Base-by-base conservation (phyloP, 1,140 invertebrate genomes). In the Danaus melanippus region DNA sequence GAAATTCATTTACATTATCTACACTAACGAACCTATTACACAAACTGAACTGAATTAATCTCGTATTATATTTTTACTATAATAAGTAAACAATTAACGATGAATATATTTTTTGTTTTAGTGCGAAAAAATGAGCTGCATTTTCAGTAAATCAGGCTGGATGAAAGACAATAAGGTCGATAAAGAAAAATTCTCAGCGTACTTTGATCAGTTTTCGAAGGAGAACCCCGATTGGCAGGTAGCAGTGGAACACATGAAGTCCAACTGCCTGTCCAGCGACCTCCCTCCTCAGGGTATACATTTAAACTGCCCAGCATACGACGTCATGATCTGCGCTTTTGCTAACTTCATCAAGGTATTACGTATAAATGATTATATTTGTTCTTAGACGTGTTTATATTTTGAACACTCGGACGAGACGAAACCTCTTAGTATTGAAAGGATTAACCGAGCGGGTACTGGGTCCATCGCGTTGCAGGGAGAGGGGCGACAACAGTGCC, bases 241-340 rank as follows among this genome's bases (percentile, higher is more conserved):
- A 6, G 74, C 73, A 0, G 62, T 83, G 0, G 50, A 69, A 32
- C 39, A 66, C 9, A 46, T 66, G 15, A 79, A 79, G 58, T 41
- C 59, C 1, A 44, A 41, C 3, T 83, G 79, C 21, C 43, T 80
- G 10, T 48, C 41, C 0, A 12, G 8, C 0, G 60, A 69, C 10
- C 42, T 83, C 12, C 69, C 58, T 1, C 51, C 74, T 0, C 79
- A 83, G 46, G 76, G 79, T 0, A 12, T 69, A 1, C 45, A 66
- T 10, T 50, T 77, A 0, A 69, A 76, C 50, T 83, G 79, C 17
- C 77, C 77, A 1, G 69, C 77, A 0, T 80, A 74, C 48, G 79
- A 83, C 15, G 48, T 71, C 11, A 66, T 70, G 40, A 56, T 69
- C n/a, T 83, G 77, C 50, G 47, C 54, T 2, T 56, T 73, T n/a